phyloP scores from a whole-genome alignment of 2,113 vertebrate species.

The Callopanchax toddi region DNA sequence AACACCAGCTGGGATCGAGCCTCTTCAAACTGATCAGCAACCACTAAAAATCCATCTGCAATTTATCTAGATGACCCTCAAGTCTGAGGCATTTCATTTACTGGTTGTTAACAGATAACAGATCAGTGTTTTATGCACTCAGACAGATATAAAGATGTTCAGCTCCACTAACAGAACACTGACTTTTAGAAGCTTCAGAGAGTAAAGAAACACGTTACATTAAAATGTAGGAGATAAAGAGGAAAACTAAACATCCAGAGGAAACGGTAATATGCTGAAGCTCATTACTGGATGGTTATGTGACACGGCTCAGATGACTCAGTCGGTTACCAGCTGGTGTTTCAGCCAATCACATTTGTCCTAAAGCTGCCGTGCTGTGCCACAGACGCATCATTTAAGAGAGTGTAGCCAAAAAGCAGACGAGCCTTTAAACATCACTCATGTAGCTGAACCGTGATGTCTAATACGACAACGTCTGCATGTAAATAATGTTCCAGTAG shows the following conservation, averaged over 20 bases:
- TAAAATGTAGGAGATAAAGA: not conserved
- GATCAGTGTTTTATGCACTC: constrained; percentile 4
- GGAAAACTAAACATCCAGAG: too few relatives aligned
- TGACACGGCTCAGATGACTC: not conserved
- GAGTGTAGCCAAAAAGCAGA: not conserved
- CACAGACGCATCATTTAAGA: constrained; percentile 1
- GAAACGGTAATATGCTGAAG: not conserved
- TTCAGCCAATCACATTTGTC: not conserved
- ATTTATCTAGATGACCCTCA: constrained; percentile 10
- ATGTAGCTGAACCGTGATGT: not conserved
- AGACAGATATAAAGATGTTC: too few relatives aligned
- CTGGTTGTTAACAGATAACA: too few relatives aligned
- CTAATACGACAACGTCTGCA: too few relatives aligned
- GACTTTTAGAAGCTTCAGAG: too few relatives aligned
- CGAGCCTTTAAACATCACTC: not conserved
- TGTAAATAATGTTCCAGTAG: too few relatives aligned
- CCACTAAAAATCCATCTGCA: constrained; percentile 3
- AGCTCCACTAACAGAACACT: too few relatives aligned
- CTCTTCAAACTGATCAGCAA: not conserved
- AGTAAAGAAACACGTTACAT: too few relatives aligned
- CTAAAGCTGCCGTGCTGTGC: too few relatives aligned
- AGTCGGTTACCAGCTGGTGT: not conserved
- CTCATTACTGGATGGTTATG: not conserved
- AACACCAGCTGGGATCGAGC: constrained; percentile 9
- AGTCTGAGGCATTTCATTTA: constrained; percentile 14